Evolutionary conservation across 2,113 vertebrate species (phyloP).

Genomic region (Brachyistius frenatus): DNA sequence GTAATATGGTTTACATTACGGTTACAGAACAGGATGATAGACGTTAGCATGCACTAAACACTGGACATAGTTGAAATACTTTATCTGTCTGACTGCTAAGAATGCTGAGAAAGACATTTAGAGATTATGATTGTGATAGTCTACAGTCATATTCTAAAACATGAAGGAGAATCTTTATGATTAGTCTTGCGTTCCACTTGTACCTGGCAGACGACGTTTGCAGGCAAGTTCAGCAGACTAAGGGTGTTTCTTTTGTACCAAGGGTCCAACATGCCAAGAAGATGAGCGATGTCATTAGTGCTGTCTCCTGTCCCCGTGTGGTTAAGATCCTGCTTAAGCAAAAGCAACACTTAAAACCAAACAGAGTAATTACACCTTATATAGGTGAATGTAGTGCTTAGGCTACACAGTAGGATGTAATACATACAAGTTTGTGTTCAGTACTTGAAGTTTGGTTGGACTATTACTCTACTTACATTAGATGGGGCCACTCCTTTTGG

Average conservation of each 20-base stretch:
- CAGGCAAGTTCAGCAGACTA: slow-evolving; percentile 90
- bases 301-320: slow-evolving; percentile 81
- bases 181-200: neutral
- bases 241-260: slow-evolving; percentile 97
- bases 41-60: neutral
- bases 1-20: neutral
- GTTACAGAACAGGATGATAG: neutral
- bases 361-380: neutral
- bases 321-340: slow-evolving; percentile 64
- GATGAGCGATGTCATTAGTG: slow-evolving; percentile 93
- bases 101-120: neutral
- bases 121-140: neutral
- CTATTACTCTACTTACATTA: slow-evolving; percentile 58
- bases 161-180: neutral
- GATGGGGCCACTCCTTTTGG: slow-evolving; percentile 46
- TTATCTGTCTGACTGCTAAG: neutral
- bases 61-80: neutral
- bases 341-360: slow-evolving; percentile 20
- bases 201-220: slow-evolving; percentile 93
- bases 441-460: neutral
- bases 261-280: slow-evolving; percentile 96
- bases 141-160: neutral
- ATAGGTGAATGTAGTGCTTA: neutral
- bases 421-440: neutral
- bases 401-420: neutral